Conservation (phyloP, 2,797 vertebrate species). For the Schizopygopsis pylzovi region DNA sequence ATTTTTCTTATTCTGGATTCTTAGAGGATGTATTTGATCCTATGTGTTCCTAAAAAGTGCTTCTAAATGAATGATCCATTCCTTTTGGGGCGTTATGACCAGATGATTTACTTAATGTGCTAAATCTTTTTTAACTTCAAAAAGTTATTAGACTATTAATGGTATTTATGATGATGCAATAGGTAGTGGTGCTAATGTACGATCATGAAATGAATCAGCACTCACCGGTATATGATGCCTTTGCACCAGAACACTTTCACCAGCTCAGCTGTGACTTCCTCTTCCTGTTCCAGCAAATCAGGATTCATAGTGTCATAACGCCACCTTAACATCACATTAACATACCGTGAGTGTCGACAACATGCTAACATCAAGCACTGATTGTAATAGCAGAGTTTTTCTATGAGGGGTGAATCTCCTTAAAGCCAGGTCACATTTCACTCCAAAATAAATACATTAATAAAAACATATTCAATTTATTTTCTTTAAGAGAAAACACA, state of each 20-base stretch:
- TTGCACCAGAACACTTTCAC: constrained; percentile 85
- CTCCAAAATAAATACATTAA: neutral
- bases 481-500: too few relatives aligned
- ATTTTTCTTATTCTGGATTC: too few relatives aligned
- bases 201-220: neutral
- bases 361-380: neutral
- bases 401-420: neutral
- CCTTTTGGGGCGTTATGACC: too few relatives aligned
- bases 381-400: neutral
- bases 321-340: constrained; percentile 78
- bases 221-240: constrained; percentile 85
- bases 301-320: constrained; percentile 69
- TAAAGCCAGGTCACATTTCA: neutral
- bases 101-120: neutral
- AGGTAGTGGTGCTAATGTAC: neutral
- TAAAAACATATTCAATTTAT: too few relatives aligned
- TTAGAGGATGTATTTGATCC: too few relatives aligned
- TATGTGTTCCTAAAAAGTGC: too few relatives aligned
- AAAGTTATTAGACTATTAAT: neutral
- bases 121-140: neutral
- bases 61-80: neutral
- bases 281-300: constrained; percentile 64
- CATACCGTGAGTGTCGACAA: neutral
- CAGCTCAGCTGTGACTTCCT: constrained; percentile 72
- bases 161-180: neutral